Conservation (phyloP, 2,888 invertebrate genomes). For the Hirtodrosophila confusa region DNA sequence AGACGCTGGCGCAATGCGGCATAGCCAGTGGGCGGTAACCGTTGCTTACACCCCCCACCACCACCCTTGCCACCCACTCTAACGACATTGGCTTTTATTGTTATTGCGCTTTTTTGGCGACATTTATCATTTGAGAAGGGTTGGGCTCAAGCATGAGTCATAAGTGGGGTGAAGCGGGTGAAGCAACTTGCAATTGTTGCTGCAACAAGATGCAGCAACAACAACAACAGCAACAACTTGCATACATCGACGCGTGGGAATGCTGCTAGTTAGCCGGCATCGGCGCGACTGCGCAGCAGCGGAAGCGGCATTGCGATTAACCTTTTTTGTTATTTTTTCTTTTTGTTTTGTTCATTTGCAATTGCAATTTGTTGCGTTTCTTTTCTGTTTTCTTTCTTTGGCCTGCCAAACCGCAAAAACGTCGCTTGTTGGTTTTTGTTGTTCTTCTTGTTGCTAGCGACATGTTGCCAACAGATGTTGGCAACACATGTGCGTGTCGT, state of each 20-base stretch:
- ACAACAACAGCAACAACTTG: slow-evolving; percentile 20
- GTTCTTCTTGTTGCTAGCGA: slow-evolving; percentile 14
- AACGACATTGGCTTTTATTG: slow-evolving; percentile 34
- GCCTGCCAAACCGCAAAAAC: slow-evolving; percentile 19
- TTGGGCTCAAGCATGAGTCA: slow-evolving; percentile 37
- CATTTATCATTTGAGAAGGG: slow-evolving; percentile 32
- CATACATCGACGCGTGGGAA: slow-evolving; percentile 58
- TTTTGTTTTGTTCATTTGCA: slow-evolving; percentile 20
- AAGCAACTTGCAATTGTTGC: slow-evolving; percentile 23
- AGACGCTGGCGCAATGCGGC: slow-evolving; percentile 51
- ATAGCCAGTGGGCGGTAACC: slow-evolving; percentile 21
- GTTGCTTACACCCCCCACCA: neutral
- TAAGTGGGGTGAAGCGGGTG: neutral
- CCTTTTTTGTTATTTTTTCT: slow-evolving; percentile 11
- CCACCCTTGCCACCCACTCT: neutral
- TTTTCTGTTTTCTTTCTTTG: neutral
- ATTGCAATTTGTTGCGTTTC: slow-evolving; percentile 12
- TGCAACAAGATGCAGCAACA: slow-evolving; percentile 39
- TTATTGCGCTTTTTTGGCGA: slow-evolving; percentile 18
- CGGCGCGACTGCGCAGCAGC: slow-evolving; percentile 17
- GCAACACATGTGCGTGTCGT: slow-evolving; percentile 1
- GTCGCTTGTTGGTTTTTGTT: slow-evolving; percentile 1
- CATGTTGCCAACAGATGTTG: slow-evolving; percentile 58
- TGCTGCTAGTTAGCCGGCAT: slow-evolving; percentile 17
- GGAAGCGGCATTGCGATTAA: slow-evolving; percentile 18